These are phyloP conservation scores for Dryobotodes eremita DNA, from an alignment of 2,888 invertebrate species.

Conservation along the genomic window DNA sequence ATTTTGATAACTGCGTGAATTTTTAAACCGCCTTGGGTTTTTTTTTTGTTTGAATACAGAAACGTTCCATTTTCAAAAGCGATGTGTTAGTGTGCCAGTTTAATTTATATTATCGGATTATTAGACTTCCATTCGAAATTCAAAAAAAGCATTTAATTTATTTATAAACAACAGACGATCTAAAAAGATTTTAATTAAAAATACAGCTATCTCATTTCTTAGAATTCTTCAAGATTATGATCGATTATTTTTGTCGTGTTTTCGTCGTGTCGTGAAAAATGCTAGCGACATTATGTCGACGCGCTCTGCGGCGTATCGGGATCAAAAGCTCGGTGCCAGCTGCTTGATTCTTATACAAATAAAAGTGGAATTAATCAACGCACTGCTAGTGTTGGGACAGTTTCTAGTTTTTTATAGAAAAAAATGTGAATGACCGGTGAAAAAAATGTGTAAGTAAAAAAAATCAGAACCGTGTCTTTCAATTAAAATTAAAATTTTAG, in stretches of 20 bases:
- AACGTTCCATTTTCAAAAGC: slow-evolving; percentile 57
- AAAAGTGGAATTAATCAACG: slow-evolving; percentile 89
- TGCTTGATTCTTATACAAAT: slow-evolving; percentile 88
- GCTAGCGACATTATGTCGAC: slow-evolving; percentile 84
- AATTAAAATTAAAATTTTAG: background rate
- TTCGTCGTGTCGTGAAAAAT: slow-evolving; percentile 85
- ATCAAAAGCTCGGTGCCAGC: slow-evolving; percentile 87
- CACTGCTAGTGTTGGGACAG: slow-evolving; percentile 80
- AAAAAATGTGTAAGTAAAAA: slow-evolving; percentile 3
- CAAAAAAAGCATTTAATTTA: slow-evolving; percentile 49
- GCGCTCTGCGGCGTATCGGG: slow-evolving; percentile 85
- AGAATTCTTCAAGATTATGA: slow-evolving; percentile 86
- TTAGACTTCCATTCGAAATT: slow-evolving; percentile 58
- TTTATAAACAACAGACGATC: slow-evolving; percentile 60
- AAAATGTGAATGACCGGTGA: slow-evolving; percentile 27
- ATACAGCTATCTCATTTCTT: slow-evolving; percentile 78
- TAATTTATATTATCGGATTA: slow-evolving; percentile 58
- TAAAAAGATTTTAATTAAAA: slow-evolving; percentile 74
- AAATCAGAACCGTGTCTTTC: background rate
- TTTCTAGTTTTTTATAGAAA: slow-evolving; percentile 50
- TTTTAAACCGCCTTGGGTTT: slow-evolving; percentile 34
- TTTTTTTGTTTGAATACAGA: slow-evolving; percentile 26
- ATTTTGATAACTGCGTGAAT: slow-evolving; percentile 54
- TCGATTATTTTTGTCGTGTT: slow-evolving; percentile 88
- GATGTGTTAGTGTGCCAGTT: slow-evolving; percentile 55